Base-by-base conservation (phyloP, 2,113 vertebrate species). In the Barbus barbus region DNA sequence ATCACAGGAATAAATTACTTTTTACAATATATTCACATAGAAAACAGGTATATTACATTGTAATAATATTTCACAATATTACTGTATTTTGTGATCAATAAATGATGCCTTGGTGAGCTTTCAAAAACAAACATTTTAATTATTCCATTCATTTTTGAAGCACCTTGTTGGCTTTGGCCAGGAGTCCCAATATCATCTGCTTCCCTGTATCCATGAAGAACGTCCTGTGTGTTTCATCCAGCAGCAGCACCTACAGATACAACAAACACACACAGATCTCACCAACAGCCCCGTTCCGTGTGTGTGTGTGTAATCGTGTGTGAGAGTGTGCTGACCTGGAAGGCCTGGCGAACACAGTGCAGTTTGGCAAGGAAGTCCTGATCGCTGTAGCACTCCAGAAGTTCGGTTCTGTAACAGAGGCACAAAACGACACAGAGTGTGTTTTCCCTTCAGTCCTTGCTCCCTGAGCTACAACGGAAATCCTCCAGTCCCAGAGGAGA, bases 141-240 rank as follows among this genome's bases (percentile, higher is more conserved):
- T n/a, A 58, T n/a, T 53, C 53, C 22, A n/a, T 58, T 11, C 4
- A 11, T 7, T 76, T 28, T 53, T 58, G n/a, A 78, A 60, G 48
- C 95, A 99, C 98, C 97, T 99, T 99, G 88, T 96, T 97, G 69
- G 97, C 96, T 89, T 96, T 99, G 86, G 94, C 94, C 96, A 99
- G 97, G 61, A 99, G 93, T 81, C 97, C 97, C 9, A 91, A 91
- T 88, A 99, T 96, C 96, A 99, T 99, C 90, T 96, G 97, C 87
- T 98, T 98, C 83, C 98, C 98, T 7, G 97, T 96, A 86, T 99
- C 97, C 90, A 96, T 97, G 82, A 98, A 99, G 91, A 98, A 99
- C 0, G 94, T 91, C 78, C 95, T 96, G 90, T 98, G 97, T 78
- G 90, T 94, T 87, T 96, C 95, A 86, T 97, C 96, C 41, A 96